Evolutionary conservation across 2,113 vertebrate species (phyloP).

Genomic region (Vimba vimba): DNA sequence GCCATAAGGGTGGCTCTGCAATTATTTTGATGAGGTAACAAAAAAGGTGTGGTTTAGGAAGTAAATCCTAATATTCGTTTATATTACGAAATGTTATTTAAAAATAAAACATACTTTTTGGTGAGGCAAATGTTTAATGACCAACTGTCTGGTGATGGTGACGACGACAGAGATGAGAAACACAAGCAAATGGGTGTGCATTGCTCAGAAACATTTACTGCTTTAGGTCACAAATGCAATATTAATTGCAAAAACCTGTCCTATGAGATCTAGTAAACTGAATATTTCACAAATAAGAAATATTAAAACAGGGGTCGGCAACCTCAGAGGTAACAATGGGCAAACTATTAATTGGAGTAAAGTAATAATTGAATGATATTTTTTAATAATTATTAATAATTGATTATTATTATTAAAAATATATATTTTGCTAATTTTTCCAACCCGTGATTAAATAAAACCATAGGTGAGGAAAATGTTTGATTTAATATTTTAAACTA

Average conservation of each 20-base stretch:
- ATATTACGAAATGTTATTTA: background rate
- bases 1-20: background rate
- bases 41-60: background rate
- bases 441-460: background rate
- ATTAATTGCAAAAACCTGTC: slow-evolving; percentile 15
- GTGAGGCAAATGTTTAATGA: background rate
- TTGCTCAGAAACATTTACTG: background rate
- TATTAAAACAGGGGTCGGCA: background rate
- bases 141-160: slow-evolving; percentile 10
- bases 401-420: background rate
- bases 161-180: slow-evolving; percentile 12
- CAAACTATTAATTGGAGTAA: background rate
- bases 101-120: background rate
- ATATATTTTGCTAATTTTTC: background rate
- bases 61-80: slow-evolving; percentile 3
- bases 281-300: background rate
- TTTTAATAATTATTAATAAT: background rate
- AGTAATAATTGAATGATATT: background rate
- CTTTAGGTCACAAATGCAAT: slow-evolving; percentile 15
- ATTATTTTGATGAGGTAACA: slow-evolving; percentile 19
- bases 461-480: background rate
- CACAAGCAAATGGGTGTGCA: background rate
- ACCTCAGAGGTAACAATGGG: background rate
- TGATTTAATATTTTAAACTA: background rate
- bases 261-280: background rate